phyloP scores from a whole-genome alignment of 30 jellyfish, hydroid and myxozoan genomes.

The Pseudorhiza aurosa region DNA sequence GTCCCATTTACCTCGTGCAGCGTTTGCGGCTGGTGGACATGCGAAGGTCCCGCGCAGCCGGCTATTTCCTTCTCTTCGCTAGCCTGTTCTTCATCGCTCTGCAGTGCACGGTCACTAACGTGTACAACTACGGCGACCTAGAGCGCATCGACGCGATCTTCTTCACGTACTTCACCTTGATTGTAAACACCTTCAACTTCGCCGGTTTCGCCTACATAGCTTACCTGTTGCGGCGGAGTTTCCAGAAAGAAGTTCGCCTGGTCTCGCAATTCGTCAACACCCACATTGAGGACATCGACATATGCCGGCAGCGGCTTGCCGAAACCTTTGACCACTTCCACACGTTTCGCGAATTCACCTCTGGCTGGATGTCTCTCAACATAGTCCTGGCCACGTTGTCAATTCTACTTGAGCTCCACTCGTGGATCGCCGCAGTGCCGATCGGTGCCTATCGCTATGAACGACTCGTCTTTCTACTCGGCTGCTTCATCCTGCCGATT shows the following conservation, averaged over 20 bases:
- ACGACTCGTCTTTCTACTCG: constrained; percentile 80
- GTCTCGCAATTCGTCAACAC: constrained; percentile 73
- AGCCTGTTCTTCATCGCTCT: constrained; percentile 87
- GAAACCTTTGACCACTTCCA: constrained; percentile 96
- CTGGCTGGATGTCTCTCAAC: constrained; percentile 99
- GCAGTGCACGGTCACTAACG: constrained; percentile 82
- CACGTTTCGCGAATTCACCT: constrained; percentile 92
- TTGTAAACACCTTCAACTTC: constrained; percentile 86
- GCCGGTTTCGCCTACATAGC: constrained; percentile 90
- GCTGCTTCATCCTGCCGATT: constrained; percentile 91
- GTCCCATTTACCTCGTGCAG: constrained; percentile 92
- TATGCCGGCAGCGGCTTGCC: constrained; percentile 96
- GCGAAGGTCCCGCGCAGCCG: constrained; percentile 96
- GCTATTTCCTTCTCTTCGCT: constrained; percentile 78
- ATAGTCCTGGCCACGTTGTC: constrained; percentile 83
- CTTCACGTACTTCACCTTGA: constrained; percentile 72
- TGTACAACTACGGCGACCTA: constrained; percentile 77
- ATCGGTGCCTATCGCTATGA: constrained; percentile 82
- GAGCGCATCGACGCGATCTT: constrained; percentile 68
- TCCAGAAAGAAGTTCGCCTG: constrained; percentile 96
- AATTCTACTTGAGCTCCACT: constrained; percentile 84
- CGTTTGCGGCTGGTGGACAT: constrained; percentile 95
- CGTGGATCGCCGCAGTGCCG: constrained; percentile 86
- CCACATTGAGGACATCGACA: constrained; percentile 85
- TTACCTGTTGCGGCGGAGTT: constrained; percentile 89